Conservation (phyloP, 2,113 vertebrate species). For the Urocynchramus pylzowi region DNA sequence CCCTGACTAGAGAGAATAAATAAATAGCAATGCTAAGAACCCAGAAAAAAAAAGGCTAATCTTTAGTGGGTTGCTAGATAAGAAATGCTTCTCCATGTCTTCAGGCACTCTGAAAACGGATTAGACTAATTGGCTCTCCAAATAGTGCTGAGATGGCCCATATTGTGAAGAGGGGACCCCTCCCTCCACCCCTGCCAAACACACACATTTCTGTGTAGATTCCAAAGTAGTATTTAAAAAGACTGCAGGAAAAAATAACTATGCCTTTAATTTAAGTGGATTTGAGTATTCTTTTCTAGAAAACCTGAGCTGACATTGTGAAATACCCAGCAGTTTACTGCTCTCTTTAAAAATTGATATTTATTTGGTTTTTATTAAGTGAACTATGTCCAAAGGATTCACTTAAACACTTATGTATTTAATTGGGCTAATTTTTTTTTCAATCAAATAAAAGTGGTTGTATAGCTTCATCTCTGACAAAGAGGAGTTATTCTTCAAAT, state of each 20-base stretch:
- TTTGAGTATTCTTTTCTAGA: not conserved
- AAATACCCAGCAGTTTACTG: not conserved
- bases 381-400: not conserved
- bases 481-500: not conserved
- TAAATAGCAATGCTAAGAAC: not conserved
- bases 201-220: not conserved
- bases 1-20: not conserved
- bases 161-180: not conserved
- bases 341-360: not conserved
- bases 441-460: not conserved
- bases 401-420: constrained; percentile 2
- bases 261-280: not conserved
- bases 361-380: not conserved
- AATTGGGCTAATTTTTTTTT: constrained; percentile 1
- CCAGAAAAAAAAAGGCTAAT: not conserved
- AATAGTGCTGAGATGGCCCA: not conserved
- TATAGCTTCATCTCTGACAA: not conserved
- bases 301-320: not conserved
- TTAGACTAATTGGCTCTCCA: not conserved
- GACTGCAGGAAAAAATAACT: not conserved
- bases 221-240: not conserved
- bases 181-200: not conserved
- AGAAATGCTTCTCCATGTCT: not conserved
- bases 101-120: not conserved
- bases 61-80: not conserved